Evolutionary conservation across 2,797 vertebrate genomes (phyloP), one percentile per base, ranked within the genome.

Genomic region (Prunella strophiata): DNA sequence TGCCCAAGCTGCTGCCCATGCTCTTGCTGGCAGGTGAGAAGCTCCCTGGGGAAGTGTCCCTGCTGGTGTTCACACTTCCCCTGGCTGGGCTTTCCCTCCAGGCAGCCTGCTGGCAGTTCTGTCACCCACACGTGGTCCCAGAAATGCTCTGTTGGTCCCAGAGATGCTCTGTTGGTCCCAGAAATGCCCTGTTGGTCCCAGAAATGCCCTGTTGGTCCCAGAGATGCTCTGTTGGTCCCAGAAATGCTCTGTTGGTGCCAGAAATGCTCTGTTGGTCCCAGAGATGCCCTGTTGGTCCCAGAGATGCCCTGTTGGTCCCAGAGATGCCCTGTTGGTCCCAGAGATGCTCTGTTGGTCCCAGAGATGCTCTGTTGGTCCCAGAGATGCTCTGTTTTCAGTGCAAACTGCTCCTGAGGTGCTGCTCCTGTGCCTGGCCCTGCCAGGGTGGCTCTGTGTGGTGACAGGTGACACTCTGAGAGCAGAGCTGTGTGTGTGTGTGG

Each of bases 51-150:
- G 71, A 21, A 47, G 58, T 30, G 2, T 54, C 1, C 16, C 50
- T 29, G 2, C 15, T 26, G 2, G 1, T n/a, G 47, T 4, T 15
- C 21, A 1, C 2, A 2, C 66, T 61, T 22, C 4, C 81, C 89
- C 75, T 36, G 1, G 68, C 72, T 62, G 91, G 85, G 17, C 72
- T 54, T 22, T 23, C 59, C 66, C 72, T 75, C 16, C 71, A 17
- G 12, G n/a, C 93, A 47, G 58, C 54, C 75, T 27, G 75, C 45
- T 47, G 10, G 11, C 26, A 1, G 0, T 29, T 29, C 51, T 72
- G 23, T 5, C 61, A 3, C 7, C 77, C 2, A 4, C 2, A 36
- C 0, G 4, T 2, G 47, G 80, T 36, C 36, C 9, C 36, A 36
- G 36, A 36, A 9, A 36, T 36, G 36, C 36, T 36, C 36, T 36